Evolutionary conservation across 2,113 vertebrate species (phyloP), one percentile per base, ranked within the genome.

Genomic region (Phrynocephalus versicolor): DNA sequence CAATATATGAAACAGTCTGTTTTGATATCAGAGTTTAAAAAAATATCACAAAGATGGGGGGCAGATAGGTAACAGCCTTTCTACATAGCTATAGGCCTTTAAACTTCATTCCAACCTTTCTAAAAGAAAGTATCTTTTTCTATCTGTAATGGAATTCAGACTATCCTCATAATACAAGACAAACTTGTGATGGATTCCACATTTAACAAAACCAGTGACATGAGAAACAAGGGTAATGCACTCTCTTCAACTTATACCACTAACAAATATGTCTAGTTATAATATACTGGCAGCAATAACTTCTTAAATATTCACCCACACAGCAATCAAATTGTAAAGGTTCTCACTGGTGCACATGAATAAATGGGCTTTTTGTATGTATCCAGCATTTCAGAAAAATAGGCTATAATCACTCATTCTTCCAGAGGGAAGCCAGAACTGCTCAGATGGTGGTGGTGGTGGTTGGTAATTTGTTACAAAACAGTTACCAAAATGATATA

Each of bases 31-130:
- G 30, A 23, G 33, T 23, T 19, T 72, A 25, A 9, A 82, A 33
- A 51, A 33, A 69, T 41, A 70, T 35, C 30, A 30, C 5, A 6
- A 81, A 69, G 39, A 55, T 45, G 19, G 39, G 39, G 33, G 79
- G 69, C 41, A 81, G 18, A 27, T 67, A 67, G 64, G 27, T 67
- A 67, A 74, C 25, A 62, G 41, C n/a, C 33, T 25, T 83, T 62
- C 88, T 86, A 93, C 75, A 78, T 39, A 86, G 70, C 87, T 80
- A 72, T n/a, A 75, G 67, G 86, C 82, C 13, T 81, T 69, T 84
- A 87, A 19, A 64, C 69, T 57, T 12, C 64, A 45, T 7, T 18
- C 15, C 64, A 67, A 67, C 10, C 64, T 51, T 51, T 51, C 45
- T 10, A 6, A 51, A 27, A 67, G 4, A 30, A 83, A 72, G 21